These are phyloP conservation scores for Limnothrissa miodon DNA, from an alignment of 2,113 vertebrate species.

Conservation along the genomic window DNA sequence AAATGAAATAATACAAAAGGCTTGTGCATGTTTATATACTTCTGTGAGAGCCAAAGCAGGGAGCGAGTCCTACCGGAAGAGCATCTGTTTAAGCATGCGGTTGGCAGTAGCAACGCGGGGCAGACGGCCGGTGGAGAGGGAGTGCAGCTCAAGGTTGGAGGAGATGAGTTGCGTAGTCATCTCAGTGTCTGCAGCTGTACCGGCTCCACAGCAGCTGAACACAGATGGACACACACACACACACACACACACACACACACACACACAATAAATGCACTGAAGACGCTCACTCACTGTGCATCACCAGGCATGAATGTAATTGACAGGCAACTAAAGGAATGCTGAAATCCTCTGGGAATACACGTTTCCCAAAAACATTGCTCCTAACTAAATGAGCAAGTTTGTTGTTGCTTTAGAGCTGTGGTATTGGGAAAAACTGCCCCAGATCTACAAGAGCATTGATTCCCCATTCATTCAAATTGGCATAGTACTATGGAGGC, in stretches of 20 bases:
- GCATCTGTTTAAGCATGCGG: constrained; percentile 98
- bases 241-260: background rate
- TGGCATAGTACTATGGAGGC: no score
- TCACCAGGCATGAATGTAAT: background rate
- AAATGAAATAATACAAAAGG: no score
- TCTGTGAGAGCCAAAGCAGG: no score
- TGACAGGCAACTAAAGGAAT: background rate
- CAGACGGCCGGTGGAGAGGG: constrained; percentile 87
- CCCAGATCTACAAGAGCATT: no score
- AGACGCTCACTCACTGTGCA: background rate
- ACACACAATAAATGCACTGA: no score
- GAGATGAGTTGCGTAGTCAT: constrained; percentile 98
- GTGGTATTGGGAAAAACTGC: no score
- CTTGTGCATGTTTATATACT: no score
- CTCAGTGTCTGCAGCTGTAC: constrained; percentile 96
- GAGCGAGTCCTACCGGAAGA: constrained; percentile 82
- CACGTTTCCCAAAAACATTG: no score
- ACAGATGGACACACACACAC: constrained; percentile 70
- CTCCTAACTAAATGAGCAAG: no score
- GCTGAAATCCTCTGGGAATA: no score
- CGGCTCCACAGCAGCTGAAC: constrained; percentile 91
- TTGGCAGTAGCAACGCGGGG: constrained; percentile 92
- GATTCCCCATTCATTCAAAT: no score
- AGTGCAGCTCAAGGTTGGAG: constrained; percentile 95
- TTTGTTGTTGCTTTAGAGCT: no score